Conservation (phyloP, 2,888 invertebrate genomes). For the Gryllus longicercus region DNA sequence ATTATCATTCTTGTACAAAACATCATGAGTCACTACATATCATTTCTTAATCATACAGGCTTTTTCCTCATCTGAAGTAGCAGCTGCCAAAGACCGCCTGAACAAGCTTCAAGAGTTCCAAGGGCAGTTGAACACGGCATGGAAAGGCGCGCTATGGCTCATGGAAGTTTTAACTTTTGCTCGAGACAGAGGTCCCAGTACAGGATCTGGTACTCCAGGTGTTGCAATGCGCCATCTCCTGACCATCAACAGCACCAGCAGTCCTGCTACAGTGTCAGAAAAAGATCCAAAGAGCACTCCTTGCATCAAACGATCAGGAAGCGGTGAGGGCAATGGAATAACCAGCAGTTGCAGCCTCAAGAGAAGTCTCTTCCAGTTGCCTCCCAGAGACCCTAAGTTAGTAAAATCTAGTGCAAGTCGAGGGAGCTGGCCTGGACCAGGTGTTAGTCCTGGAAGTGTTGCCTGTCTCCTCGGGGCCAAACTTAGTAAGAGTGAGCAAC, state of each 20-base stretch:
- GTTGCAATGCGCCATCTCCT: constrained; percentile 47
- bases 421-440: constrained; percentile 84
- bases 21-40: not conserved
- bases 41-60: constrained; percentile 53
- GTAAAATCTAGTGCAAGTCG: constrained; percentile 73
- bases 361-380: constrained; percentile 62
- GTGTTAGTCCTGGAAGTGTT: constrained; percentile 45
- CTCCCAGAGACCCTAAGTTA: constrained; percentile 68
- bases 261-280: constrained; percentile 51
- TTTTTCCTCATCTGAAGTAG: constrained; percentile 84
- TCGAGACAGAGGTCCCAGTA: constrained; percentile 64
- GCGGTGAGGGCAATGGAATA: constrained; percentile 42
- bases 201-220: constrained; percentile 39
- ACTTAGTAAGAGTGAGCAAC: constrained; percentile 79
- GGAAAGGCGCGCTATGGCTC: constrained; percentile 94
- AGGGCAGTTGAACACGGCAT: constrained; percentile 77
- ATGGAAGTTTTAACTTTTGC: constrained; percentile 94
- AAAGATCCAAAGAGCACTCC: constrained; percentile 45
- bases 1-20: no score
- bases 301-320: constrained; percentile 48
- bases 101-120: constrained; percentile 80
- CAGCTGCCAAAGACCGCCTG: constrained; percentile 80
- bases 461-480: constrained; percentile 55
- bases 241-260: constrained; percentile 47
- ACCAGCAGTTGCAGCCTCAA: constrained; percentile 47